Evolutionary conservation across 2,113 vertebrate genomes (phyloP).

Genomic region (Geococcyx californianus): DNA sequence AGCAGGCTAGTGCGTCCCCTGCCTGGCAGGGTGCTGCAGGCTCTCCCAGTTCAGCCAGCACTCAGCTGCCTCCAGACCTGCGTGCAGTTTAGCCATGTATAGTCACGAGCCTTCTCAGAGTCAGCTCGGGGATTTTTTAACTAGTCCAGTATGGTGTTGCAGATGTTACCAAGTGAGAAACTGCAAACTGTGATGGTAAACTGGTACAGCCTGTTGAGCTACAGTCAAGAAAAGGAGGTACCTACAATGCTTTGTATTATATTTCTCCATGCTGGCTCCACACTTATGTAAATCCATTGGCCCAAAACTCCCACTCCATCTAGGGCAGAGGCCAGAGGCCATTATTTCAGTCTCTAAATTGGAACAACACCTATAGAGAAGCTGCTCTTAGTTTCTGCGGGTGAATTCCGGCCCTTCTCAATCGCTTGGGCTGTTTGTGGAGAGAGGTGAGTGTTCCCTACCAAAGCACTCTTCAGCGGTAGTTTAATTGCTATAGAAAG

Average conservation of each 20-base stretch:
- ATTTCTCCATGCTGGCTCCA: not conserved
- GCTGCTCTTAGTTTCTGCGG: not conserved
- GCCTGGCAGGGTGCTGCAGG: not conserved
- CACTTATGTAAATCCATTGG: not conserved
- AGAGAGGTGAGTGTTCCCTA: not conserved
- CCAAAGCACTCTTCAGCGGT: not conserved
- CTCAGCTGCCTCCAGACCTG: not conserved
- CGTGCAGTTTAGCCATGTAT: not conserved
- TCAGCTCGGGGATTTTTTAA: not conserved
- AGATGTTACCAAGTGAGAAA: not conserved
- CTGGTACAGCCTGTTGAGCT: not conserved
- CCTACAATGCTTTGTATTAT: not conserved
- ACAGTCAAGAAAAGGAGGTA: not conserved
- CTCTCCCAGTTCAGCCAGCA: not conserved
- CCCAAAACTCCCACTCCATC: not conserved
- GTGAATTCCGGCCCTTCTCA: constrained; percentile 26
- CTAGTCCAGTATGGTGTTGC: not conserved
- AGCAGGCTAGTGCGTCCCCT: not conserved
- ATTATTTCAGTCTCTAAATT: constrained; percentile 23
- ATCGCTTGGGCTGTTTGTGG: not conserved
- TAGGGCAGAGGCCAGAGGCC: not conserved
- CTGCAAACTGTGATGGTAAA: not conserved
- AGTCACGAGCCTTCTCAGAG: not conserved
- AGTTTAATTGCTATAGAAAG: constrained; percentile 57
- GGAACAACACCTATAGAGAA: not conserved